phyloP scores from a whole-genome alignment of 2,113 vertebrate genomes.

The Uropsilus gracilis region DNA sequence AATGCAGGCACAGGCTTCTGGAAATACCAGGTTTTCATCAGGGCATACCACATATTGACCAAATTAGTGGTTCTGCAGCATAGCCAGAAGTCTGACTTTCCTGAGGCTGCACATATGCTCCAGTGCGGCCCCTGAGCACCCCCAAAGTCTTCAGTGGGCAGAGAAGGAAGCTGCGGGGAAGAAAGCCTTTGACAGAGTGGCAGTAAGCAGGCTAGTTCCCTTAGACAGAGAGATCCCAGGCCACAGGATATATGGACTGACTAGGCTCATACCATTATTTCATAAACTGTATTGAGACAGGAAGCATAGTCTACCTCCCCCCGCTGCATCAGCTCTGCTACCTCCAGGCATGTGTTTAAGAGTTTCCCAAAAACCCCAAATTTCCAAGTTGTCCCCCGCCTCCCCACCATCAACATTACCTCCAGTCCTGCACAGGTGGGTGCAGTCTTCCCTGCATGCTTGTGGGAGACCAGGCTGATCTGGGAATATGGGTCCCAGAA shows the following conservation, averaged over 20 bases:
- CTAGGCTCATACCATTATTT: background rate
- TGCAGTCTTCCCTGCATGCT: accelerated
- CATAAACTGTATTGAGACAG: background rate
- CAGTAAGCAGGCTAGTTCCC: no score
- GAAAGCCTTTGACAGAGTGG: no score
- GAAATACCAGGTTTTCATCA: background rate
- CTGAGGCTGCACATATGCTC: background rate
- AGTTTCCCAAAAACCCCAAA: background rate
- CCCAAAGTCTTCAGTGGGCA: background rate
- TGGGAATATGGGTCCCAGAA: background rate
- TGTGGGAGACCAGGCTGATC: background rate
- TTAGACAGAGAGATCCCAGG: no score
- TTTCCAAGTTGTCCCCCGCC: no score
- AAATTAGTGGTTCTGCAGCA: background rate
- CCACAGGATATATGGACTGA: no score
- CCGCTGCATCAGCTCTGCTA: background rate
- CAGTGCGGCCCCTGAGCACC: background rate
- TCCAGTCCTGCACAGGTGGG: no score
- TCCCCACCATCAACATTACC: background rate
- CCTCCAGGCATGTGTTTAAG: background rate
- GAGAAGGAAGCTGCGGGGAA: no score
- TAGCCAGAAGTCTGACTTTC: background rate
- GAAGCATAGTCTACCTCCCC: background rate
- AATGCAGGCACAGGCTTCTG: background rate
- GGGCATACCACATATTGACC: background rate